A percentile compares a stretch with the other conserved stretches of the same genome.
Conservation (phyloP, 2,797 vertebrate species). For the Takifugu rubripes region DNA sequence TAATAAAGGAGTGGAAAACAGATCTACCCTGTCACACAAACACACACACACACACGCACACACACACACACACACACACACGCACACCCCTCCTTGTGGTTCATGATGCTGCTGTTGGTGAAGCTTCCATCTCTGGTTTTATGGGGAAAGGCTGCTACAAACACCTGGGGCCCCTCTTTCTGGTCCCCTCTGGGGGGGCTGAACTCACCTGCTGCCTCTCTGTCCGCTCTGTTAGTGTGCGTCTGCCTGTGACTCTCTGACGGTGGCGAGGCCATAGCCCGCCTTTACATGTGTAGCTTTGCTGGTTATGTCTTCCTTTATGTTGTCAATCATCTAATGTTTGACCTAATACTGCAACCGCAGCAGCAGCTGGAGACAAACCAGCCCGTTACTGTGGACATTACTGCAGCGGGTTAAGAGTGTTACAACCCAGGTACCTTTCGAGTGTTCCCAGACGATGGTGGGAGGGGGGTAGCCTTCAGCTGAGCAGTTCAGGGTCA, state of each 20-base stretch:
- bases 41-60: constrained; percentile 8
- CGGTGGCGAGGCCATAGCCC: neutral
- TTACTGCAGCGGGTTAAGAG: neutral
- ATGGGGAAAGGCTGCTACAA: constrained; percentile 59
- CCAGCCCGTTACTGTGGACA: neutral
- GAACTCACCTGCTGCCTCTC: constrained; percentile 58
- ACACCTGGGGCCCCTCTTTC: constrained; percentile 70
- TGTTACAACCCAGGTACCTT: constrained; percentile 78
- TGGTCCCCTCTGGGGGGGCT: constrained; percentile 54
- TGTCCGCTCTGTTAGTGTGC: constrained; percentile 7
- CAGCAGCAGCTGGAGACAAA: too few species aligned
- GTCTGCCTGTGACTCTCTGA: constrained; percentile 14
- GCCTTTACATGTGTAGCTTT: too few species aligned
- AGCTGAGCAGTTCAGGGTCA: constrained; percentile 96
- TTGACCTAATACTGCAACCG: too few species aligned
- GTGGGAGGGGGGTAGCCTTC: constrained; percentile 97
- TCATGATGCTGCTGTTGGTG: constrained; percentile 47
- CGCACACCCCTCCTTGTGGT: constrained; percentile 31
- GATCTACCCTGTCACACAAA: constrained; percentile 18
- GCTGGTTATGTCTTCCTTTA: too few species aligned
- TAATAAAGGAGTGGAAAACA: constrained; percentile 59
- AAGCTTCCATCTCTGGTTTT: constrained; percentile 69
- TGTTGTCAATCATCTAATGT: too few species aligned
- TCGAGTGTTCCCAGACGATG: constrained; percentile 98
- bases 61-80: constrained; percentile 16